phyloP scores from a whole-genome alignment of 2,113 vertebrate species.

The Clarias gariepinus region DNA sequence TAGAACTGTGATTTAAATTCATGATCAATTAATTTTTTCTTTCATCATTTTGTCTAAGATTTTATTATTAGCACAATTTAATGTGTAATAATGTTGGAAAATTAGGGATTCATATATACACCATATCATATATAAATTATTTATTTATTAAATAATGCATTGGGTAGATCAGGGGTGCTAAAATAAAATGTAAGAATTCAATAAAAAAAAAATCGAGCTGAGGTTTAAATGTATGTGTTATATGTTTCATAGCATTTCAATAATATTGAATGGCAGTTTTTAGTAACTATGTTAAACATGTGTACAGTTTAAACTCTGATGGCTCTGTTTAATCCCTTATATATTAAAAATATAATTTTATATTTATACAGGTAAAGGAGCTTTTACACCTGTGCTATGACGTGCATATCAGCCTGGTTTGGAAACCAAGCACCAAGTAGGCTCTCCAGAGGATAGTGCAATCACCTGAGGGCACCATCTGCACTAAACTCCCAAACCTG shows the following conservation, averaged over 20 bases:
- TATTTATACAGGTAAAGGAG: no score
- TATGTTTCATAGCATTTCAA: no score
- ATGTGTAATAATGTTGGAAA: neutral
- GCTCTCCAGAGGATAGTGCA: neutral
- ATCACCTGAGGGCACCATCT: neutral
- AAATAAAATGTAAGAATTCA: no score
- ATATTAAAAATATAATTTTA: no score
- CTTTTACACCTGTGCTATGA: neutral
- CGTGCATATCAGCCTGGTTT: neutral
- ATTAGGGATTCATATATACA: neutral
- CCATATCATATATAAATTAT: no score
- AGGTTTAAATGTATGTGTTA: no score
- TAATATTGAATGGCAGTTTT: no score
- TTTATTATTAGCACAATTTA: neutral
- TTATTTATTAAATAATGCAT: no score
- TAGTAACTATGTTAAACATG: no score
- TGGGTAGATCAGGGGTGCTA: neutral
- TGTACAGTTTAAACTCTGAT: no score
- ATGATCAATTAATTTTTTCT: neutral
- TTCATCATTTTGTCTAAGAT: neutral
- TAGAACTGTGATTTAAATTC: neutral
- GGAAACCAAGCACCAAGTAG: neutral
- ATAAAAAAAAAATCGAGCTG: no score
- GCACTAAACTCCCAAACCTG: neutral
- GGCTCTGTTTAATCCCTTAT: neutral